Conservation (phyloP, 2,113 vertebrate genomes). For the Pseudois nayaur region DNA sequence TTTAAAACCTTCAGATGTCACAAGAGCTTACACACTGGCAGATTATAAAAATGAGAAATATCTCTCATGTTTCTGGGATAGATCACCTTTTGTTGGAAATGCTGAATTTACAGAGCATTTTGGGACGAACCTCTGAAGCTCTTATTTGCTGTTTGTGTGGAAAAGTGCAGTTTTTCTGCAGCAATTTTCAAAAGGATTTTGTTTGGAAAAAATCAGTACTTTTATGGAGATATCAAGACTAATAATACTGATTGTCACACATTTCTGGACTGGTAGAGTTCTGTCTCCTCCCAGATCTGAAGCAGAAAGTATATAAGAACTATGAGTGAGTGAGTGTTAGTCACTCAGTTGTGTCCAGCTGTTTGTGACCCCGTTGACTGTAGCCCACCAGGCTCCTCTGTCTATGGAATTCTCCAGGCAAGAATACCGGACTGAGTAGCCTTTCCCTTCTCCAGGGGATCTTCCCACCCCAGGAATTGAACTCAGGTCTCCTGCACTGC, state of each 20-base stretch:
- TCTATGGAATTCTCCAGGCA: neutral
- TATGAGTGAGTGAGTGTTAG: neutral
- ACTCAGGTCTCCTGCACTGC: neutral
- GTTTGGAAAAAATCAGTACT: conserved; percentile 30
- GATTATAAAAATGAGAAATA: conserved; percentile 27
- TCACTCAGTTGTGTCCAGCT: neutral
- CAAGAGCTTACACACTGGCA: conserved; percentile 39
- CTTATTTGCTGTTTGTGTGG: neutral
- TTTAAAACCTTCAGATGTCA: conserved; percentile 25
- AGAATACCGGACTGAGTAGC: neutral
- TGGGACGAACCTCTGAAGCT: conserved; percentile 4
- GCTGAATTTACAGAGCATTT: neutral
- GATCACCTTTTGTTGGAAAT: conserved; percentile 42
- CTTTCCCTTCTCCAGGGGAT: neutral
- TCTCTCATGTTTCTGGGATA: conserved; percentile 45
- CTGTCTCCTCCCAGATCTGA: neutral
- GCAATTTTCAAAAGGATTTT: conserved; percentile 22
- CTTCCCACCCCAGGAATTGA: neutral
- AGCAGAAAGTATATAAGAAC: neutral
- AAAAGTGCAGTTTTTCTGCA: neutral
- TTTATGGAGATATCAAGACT: conserved; percentile 33
- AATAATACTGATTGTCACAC: neutral
- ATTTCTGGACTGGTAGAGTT: neutral
- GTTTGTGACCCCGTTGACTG: neutral
- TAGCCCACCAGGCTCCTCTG: neutral